Conservation (phyloP, 2,797 vertebrate species). For the Chelmon rostratus region DNA sequence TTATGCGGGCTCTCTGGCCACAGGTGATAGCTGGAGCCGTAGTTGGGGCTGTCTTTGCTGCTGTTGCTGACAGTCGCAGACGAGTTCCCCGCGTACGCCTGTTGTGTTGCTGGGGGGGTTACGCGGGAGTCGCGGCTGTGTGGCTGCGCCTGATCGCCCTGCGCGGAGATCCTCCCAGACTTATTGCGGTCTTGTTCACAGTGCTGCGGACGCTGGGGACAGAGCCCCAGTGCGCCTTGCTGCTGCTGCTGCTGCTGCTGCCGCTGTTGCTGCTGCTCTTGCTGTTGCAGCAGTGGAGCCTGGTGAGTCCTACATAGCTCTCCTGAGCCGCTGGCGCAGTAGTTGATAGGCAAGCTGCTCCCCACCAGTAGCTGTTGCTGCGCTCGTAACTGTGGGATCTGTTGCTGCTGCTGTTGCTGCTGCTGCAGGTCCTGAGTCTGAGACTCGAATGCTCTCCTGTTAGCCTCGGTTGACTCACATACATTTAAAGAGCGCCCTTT, state of each 20-base stretch:
- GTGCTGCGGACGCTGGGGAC: slow-evolving; percentile 82
- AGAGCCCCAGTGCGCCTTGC: slow-evolving; percentile 75
- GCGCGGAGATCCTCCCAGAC: slow-evolving; percentile 71
- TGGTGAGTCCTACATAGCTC: slow-evolving; percentile 84
- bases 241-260: slow-evolving; percentile 71
- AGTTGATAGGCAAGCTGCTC: slow-evolving; percentile 86
- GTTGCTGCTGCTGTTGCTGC: slow-evolving; percentile 73
- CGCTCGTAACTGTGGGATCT: slow-evolving; percentile 83
- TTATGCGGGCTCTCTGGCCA: slow-evolving; percentile 86
- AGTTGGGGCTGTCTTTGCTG: slow-evolving; percentile 84
- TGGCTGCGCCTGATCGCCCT: slow-evolving; percentile 62
- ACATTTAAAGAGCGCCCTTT: slow-evolving; percentile 82
- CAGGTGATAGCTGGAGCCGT: slow-evolving; percentile 88
- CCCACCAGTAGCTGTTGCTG: slow-evolving; percentile 86
- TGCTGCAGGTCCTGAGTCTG: slow-evolving; percentile 77
- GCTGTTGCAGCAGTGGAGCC: slow-evolving; percentile 82
- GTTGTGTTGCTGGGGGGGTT: slow-evolving; percentile 72
- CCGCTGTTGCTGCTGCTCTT: slow-evolving; percentile 70
- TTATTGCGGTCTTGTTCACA: slow-evolving; percentile 82
- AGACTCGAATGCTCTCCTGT: slow-evolving; percentile 75
- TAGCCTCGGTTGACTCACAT: slow-evolving; percentile 77
- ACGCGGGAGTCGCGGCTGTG: slow-evolving; percentile 71
- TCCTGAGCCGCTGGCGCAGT: slow-evolving; percentile 86
- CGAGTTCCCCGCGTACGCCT: slow-evolving; percentile 79
- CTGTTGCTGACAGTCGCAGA: slow-evolving; percentile 80